Percentiles rank a stretch among this genome's conserved stretches.
Evolutionary conservation across 35 echinoderm and acorn worm species (phyloP).

Genomic region (Lytechinus pictus): DNA sequence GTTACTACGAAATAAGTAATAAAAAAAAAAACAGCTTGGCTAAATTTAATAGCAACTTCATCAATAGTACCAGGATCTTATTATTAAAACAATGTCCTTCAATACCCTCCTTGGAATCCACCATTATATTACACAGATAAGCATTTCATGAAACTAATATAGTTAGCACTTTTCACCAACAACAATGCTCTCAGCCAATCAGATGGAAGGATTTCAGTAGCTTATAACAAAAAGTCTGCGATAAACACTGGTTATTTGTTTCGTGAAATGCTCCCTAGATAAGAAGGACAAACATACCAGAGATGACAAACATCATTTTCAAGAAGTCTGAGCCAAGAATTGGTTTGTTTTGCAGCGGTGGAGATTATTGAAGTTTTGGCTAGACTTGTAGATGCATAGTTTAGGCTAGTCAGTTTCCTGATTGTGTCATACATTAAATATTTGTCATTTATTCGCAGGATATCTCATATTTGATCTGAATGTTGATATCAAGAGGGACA

Average conservation of each 20-base stretch:
- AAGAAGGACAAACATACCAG: background rate
- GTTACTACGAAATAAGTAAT: background rate
- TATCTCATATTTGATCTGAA: background rate
- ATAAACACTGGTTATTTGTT: too few species aligned
- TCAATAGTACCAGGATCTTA: background rate
- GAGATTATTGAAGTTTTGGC: slow-evolving; percentile 11
- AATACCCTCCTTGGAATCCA: background rate
- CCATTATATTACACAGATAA: background rate
- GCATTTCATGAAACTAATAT: too few species aligned
- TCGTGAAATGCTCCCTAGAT: background rate
- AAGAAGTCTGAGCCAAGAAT: background rate
- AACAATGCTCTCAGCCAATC: too few species aligned
- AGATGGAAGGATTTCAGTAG: too few species aligned
- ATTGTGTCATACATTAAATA: background rate
- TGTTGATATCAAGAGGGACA: background rate
- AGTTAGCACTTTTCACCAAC: too few species aligned
- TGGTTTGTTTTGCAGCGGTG: background rate
- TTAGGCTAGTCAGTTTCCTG: slow-evolving; percentile 17
- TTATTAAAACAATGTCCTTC: background rate
- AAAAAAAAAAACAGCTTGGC: background rate
- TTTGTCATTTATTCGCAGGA: background rate
- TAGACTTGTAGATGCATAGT: background rate
- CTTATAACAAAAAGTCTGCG: too few species aligned
- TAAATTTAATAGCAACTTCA: background rate
- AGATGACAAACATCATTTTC: slow-evolving; percentile 13